Evolutionary conservation across 1,140 invertebrate species (phyloP), one percentile per base, ranked within the genome.

Genomic region (Sminthurinus signatus): DNA sequence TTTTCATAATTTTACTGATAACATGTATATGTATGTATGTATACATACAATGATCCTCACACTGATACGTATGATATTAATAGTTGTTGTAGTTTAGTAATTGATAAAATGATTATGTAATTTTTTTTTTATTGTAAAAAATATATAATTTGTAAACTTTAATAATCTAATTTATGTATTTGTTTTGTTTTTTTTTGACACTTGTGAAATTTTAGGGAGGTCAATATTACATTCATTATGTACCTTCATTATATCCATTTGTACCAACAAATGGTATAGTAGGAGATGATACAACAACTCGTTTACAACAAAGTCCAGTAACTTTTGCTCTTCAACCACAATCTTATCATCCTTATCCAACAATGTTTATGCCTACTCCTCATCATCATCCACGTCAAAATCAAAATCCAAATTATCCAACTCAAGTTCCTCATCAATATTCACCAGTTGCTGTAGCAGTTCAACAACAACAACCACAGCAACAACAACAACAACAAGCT

Each of bases 381-480:
- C 44, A 36, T 36, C 51, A 54, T 14, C 51, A 54, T 28, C 51
- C 23, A 8, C 44, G 23, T 21, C 46, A 48, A 48, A 52, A 10
- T 29, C 50, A 52, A 28, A 28, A 3, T 4, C 28, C 50, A 2
- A 52, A 27, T 52, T 31, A 56, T 36, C 51, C 12, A 4, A 15
- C 28, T 3, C 54, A 56, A 39, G 51, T 54, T 12, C 50, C 19
- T 27, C 21, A 27, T 52, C 54, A 12, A 48, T 48, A 5, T n/a
- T 48, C 44, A n/a, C 39, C 10, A 42, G n/a, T 42, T n/a, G n/a
- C 44, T 25, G 25, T 50, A 54, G 48, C 48, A 23, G 43, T 15
- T 48, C 62, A 63, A 46, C 31, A 29, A 17, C 52, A 39, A 43
- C 27, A 50, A 12, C 62, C 56, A 21, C 62, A 58, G 29, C 62